phyloP scores from a whole-genome alignment of 2,797 vertebrate genomes.

The Argya squamiceps region DNA sequence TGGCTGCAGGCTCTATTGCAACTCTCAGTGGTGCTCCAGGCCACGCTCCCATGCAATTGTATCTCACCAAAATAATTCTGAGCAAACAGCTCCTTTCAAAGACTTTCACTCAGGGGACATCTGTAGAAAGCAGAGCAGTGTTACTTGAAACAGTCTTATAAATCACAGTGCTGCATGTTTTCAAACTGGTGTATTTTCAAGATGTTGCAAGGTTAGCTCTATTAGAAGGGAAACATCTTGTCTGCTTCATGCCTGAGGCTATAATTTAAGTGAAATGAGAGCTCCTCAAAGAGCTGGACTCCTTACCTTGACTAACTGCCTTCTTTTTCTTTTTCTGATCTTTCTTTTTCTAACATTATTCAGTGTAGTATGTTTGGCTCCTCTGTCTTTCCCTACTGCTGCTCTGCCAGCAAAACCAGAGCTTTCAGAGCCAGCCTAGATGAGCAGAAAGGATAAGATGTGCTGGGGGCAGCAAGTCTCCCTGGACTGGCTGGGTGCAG shows the following conservation, averaged over 20 bases:
- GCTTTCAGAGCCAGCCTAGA: not conserved
- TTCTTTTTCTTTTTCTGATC: not conserved
- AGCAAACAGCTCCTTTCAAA: slow-evolving; percentile 17
- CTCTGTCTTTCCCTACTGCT: not conserved
- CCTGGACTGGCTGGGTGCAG: not conserved
- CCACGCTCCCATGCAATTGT: not conserved
- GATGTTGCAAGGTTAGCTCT: not conserved
- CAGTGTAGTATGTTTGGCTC: not conserved
- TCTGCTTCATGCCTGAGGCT: not conserved
- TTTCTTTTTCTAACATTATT: not conserved
- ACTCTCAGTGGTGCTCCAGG: not conserved
- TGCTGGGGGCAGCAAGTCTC: not conserved
- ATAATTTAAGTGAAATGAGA: slow-evolving; percentile 21
- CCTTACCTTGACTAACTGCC: not conserved
- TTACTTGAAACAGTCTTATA: not conserved
- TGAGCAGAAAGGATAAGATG: not conserved
- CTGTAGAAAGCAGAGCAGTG: not conserved
- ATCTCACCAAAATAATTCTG: not conserved
- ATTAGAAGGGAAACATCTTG: not conserved
- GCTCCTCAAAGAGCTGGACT: not conserved
- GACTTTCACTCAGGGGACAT: not conserved
- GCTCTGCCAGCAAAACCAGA: not conserved
- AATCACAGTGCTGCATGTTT: not conserved
- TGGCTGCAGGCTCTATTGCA: not conserved
- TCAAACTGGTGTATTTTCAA: not conserved